Conservation (phyloP, 92 coral and sea anemone species). For the Umimayanthus chanpuru region DNA sequence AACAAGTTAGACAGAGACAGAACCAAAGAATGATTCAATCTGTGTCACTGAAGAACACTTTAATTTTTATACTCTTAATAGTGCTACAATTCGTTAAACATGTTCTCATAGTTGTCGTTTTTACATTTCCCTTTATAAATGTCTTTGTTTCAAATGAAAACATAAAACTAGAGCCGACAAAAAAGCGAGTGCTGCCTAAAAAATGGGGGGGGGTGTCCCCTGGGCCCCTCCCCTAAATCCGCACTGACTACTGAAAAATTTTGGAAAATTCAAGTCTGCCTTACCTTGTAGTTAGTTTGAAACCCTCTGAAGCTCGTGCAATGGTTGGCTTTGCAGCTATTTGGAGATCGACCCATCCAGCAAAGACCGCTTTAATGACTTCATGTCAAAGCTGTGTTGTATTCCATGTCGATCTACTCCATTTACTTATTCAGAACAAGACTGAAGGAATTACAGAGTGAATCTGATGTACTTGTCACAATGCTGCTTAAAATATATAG, state of each 20-base stretch:
- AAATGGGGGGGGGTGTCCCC: not conserved
- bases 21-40: slow-evolving; percentile 14
- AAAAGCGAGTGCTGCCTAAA: slow-evolving; percentile 1
- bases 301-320: slow-evolving; percentile 6
- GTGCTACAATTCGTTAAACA: slow-evolving; percentile 5
- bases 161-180: slow-evolving; percentile 4
- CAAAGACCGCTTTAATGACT: not conserved
- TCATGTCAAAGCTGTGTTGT: slow-evolving; percentile 3
- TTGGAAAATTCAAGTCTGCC: slow-evolving; percentile 3
- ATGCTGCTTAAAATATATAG: too few species aligned
- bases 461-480: too few species aligned
- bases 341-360: slow-evolving; percentile 15
- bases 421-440: too few species aligned
- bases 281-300: slow-evolving; percentile 6
- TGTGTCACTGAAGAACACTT: slow-evolving; percentile 12
- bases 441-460: slow-evolving; percentile 5
- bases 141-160: not conserved
- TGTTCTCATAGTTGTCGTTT: slow-evolving; percentile 20
- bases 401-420: slow-evolving; percentile 16
- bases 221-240: not conserved
- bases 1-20: slow-evolving; percentile 20
- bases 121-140: slow-evolving; percentile 16
- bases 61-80: slow-evolving; percentile 11
- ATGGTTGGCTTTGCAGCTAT: too few species aligned
- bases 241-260: not conserved